These are phyloP conservation scores for Calliopum simillimum DNA, from an alignment of 2,888 invertebrate species.

Conservation along the genomic window DNA sequence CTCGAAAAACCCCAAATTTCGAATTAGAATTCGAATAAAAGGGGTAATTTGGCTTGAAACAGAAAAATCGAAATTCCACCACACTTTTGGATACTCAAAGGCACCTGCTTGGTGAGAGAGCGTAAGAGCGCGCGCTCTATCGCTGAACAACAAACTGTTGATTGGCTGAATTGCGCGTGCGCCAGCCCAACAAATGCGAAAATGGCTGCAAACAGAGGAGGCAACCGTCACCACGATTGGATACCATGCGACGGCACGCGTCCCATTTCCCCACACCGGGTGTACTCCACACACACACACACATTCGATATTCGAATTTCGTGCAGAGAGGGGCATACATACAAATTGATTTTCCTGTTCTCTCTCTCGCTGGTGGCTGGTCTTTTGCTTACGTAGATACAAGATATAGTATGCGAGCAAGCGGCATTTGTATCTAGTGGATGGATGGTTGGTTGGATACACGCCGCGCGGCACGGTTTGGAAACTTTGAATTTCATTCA, in stretches of 20 bases:
- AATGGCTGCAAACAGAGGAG: slow-evolving; percentile 66
- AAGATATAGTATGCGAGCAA: slow-evolving; percentile 2
- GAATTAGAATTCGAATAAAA: slow-evolving; percentile 13
- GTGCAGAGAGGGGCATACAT: slow-evolving; percentile 33
- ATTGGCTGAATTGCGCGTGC: slow-evolving; percentile 66
- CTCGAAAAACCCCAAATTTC: background rate
- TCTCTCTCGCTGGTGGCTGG: slow-evolving; percentile 42
- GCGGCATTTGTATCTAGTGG: slow-evolving; percentile 34
- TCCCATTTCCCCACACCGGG: slow-evolving; percentile 42
- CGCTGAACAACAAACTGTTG: slow-evolving; percentile 60
- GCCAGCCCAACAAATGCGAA: slow-evolving; percentile 62
- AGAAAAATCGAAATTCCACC: slow-evolving; percentile 30
- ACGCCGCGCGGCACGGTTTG: slow-evolving; percentile 20
- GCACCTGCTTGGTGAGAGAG: no score
- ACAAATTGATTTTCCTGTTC: slow-evolving; percentile 33
- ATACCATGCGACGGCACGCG: slow-evolving; percentile 41
- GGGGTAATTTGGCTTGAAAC: slow-evolving; percentile 45
- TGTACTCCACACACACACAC: slow-evolving; percentile 21
- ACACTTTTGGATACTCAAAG: slow-evolving; percentile 11
- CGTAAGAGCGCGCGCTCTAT: slow-evolving; percentile 17
- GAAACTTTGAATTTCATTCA: slow-evolving; percentile 63
- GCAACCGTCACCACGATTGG: slow-evolving; percentile 61
- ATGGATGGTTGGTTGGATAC: no score
- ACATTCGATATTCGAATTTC: slow-evolving; percentile 39
- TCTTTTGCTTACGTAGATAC: slow-evolving; percentile 52